These are phyloP conservation scores for Virgularia gustaviana DNA, from an alignment of 92 coral and sea anemone genomes.

Conservation along the genomic window DNA sequence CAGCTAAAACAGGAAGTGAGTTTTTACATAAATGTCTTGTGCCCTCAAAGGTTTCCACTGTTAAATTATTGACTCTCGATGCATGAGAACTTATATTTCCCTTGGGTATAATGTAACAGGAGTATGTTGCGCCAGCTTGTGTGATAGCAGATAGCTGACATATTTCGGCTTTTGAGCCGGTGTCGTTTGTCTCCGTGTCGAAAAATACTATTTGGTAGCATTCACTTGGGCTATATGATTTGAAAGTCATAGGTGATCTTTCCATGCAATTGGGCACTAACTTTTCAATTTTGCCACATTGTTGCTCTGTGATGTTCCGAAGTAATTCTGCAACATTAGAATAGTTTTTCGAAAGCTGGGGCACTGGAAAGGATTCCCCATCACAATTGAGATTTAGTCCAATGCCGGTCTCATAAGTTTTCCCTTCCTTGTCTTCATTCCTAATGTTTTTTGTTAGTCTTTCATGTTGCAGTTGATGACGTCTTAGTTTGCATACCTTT, in stretches of 20 bases:
- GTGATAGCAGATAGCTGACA: slow-evolving; percentile 24
- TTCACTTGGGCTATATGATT: background rate
- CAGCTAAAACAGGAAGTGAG: slow-evolving; percentile 14
- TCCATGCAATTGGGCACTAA: background rate
- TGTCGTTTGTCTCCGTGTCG: background rate
- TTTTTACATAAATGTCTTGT: slow-evolving; percentile 15
- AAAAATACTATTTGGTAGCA: background rate
- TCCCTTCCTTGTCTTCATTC: too few species aligned
- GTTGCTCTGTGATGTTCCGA: background rate
- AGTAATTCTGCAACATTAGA: background rate
- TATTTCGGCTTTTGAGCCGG: background rate
- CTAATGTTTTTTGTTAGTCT: slow-evolving; percentile 20
- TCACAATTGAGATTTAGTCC: background rate
- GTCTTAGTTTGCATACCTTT: slow-evolving; percentile 1
- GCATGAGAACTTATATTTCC: slow-evolving; percentile 32
- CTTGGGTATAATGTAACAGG: slow-evolving; percentile 37
- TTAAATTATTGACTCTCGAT: slow-evolving; percentile 36
- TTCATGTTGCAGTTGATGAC: slow-evolving; percentile 10
- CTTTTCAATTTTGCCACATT: background rate
- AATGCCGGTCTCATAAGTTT: too few species aligned
- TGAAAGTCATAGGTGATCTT: background rate
- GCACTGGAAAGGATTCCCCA: too few species aligned
- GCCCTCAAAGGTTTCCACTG: slow-evolving; percentile 25
- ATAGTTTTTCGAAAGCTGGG: too few species aligned
- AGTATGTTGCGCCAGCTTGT: slow-evolving; percentile 1